Conservation (phyloP, 2,797 vertebrate genomes). For the Distichodus sexfasciatus region DNA sequence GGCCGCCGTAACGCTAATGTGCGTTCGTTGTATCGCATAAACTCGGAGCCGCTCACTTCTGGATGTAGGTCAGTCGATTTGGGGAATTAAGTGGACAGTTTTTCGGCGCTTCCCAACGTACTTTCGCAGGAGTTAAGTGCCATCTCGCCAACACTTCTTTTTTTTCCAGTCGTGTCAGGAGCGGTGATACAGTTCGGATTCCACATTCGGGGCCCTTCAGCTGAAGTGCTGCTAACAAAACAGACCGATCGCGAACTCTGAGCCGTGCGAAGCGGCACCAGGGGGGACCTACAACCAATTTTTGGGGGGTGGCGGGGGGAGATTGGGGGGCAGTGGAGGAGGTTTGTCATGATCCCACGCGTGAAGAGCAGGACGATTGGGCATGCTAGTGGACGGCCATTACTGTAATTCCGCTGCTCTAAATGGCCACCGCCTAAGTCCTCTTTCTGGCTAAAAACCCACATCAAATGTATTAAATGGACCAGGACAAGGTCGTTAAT, state of each 20-base stretch:
- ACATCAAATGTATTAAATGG: conserved; percentile 26
- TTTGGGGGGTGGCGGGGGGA: not conserved
- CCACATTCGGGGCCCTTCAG: not conserved
- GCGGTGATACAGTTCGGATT: not conserved
- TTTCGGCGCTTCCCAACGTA: not conserved
- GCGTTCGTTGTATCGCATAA: conserved; percentile 12
- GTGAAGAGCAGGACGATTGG: conserved; percentile 28
- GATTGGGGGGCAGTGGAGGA: conserved; percentile 17
- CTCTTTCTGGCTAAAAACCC: conserved; percentile 29
- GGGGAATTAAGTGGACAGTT: conserved; percentile 12
- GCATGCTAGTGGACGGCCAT: conserved; percentile 35
- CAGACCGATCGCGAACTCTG: not conserved
- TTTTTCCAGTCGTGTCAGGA: not conserved
- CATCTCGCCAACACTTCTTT: not conserved
- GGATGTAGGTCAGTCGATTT: conserved; percentile 17
- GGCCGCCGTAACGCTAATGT: conserved; percentile 20
- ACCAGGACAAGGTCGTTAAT: conserved; percentile 27
- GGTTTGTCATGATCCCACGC: conserved; percentile 26
- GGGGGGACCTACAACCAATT: not conserved
- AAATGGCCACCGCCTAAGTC: conserved; percentile 26
- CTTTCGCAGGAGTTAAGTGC: not conserved
- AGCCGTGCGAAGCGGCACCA: conserved; percentile 15
- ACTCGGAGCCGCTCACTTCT: not conserved
- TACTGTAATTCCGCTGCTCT: conserved; percentile 26
- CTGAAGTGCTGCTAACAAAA: not conserved